Percentiles rank a stretch among this genome's conserved stretches.
Conservation (phyloP, 2,797 vertebrate species). For the Pagetopsis macropterus region DNA sequence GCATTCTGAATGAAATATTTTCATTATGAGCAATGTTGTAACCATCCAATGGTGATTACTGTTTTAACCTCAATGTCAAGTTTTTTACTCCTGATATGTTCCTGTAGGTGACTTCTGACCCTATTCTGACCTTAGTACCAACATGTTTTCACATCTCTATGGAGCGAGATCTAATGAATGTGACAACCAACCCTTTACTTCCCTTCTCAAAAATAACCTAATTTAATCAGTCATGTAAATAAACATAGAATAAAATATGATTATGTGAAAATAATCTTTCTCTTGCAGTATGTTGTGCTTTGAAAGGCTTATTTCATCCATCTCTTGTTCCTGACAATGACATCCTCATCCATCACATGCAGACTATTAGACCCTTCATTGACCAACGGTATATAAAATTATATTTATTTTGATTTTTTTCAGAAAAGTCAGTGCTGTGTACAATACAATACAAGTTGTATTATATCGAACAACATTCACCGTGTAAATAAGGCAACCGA, state of each 20-base stretch:
- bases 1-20: too few species aligned
- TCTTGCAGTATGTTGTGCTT: not conserved
- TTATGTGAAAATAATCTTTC: not conserved
- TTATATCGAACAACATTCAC: not conserved
- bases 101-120: not conserved
- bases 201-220: not conserved
- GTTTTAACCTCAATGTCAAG: too few species aligned
- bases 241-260: not conserved
- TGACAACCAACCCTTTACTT: not conserved
- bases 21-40: too few species aligned
- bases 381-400: not conserved
- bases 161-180: not conserved
- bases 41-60: not conserved
- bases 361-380: not conserved
- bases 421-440: not conserved
- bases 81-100: too few species aligned
- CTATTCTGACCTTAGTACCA: not conserved
- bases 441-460: not conserved
- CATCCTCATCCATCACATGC: conserved; percentile 9
- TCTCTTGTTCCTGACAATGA: not conserved
- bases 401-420: not conserved
- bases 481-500: not conserved
- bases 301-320: not conserved
- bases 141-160: not conserved
- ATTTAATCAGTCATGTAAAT: not conserved